phyloP scores from a whole-genome alignment of 2,888 invertebrate species.

The Dioctria rufipes region DNA sequence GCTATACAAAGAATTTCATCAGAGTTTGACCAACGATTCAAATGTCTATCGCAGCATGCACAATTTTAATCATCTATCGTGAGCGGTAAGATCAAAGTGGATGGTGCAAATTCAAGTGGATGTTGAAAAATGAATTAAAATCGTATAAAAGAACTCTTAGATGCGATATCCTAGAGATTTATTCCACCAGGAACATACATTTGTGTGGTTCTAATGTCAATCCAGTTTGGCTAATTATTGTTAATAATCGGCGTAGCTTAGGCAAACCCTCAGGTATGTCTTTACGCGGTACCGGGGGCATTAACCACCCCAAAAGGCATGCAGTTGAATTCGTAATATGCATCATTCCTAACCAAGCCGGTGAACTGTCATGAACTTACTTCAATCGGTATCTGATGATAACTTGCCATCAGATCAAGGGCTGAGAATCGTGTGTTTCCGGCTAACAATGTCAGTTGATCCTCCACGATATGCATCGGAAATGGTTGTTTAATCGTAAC shows the following conservation, averaged over 20 bases:
- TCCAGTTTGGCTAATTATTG: conserved; percentile 48
- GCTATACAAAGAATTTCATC: too few species aligned
- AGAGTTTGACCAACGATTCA: too few species aligned
- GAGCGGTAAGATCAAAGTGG: too few species aligned
- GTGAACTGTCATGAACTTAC: conserved; percentile 64
- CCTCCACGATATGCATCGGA: conserved; percentile 67
- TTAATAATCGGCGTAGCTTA: too few species aligned
- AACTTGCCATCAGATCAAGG: conserved; percentile 65
- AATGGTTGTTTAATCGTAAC: conserved; percentile 64
- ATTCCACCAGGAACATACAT: conserved; percentile 55
- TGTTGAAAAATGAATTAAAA: too few species aligned
- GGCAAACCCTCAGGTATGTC: too few species aligned
- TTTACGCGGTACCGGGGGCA: too few species aligned
- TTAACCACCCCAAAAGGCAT: too few species aligned
- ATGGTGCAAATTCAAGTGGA: too few species aligned
- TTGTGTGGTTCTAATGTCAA: conserved; percentile 57
- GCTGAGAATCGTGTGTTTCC: conserved; percentile 63
- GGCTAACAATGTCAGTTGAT: conserved; percentile 64
- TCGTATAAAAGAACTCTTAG: conserved; percentile 62
- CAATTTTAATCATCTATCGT: too few species aligned
- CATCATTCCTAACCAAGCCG: conserved; percentile 67
- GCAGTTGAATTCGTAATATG: conserved; percentile 61
- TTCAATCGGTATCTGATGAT: conserved; percentile 66
- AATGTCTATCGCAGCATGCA: too few species aligned
- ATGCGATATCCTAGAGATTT: conserved; percentile 62